phyloP scores from a whole-genome alignment of 2,113 vertebrate species.

The Trichomycterus rosablanca region DNA sequence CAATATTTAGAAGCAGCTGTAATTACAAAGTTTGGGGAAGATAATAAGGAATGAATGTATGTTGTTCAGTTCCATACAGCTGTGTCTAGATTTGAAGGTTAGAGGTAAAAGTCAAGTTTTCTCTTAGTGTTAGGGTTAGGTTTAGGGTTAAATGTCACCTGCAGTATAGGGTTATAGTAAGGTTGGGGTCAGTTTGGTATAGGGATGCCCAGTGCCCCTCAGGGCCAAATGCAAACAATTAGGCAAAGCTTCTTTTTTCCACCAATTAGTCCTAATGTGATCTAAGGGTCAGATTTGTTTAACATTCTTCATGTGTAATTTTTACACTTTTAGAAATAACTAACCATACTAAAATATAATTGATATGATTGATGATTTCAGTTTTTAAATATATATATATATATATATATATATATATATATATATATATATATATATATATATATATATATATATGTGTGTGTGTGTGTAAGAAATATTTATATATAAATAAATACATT shows the following conservation, averaged over 20 bases:
- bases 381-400: too few species aligned
- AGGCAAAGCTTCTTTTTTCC: slow-evolving; percentile 20
- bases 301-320: slow-evolving; percentile 18
- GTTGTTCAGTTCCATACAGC: slow-evolving; percentile 50
- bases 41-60: too few species aligned
- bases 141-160: slow-evolving; percentile 58
- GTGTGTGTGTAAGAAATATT: too few species aligned
- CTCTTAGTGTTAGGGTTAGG: slow-evolving; percentile 67
- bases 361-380: too few species aligned
- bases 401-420: too few species aligned
- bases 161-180: slow-evolving; percentile 63
- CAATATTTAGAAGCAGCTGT: too few species aligned
- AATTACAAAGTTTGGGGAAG: too few species aligned
- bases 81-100: slow-evolving; percentile 60
- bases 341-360: too few species aligned
- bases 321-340: too few species aligned
- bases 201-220: slow-evolving; percentile 49
- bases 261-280: slow-evolving; percentile 38
- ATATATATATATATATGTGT: too few species aligned
- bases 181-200: slow-evolving; percentile 61
- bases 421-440: too few species aligned
- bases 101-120: slow-evolving; percentile 53
- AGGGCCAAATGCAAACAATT: slow-evolving; percentile 52
- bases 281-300: slow-evolving; percentile 10
- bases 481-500: too few species aligned